These are phyloP conservation scores for Serranus cabrilla DNA, from an alignment of 2,797 vertebrate species.

Conservation along the genomic window DNA sequence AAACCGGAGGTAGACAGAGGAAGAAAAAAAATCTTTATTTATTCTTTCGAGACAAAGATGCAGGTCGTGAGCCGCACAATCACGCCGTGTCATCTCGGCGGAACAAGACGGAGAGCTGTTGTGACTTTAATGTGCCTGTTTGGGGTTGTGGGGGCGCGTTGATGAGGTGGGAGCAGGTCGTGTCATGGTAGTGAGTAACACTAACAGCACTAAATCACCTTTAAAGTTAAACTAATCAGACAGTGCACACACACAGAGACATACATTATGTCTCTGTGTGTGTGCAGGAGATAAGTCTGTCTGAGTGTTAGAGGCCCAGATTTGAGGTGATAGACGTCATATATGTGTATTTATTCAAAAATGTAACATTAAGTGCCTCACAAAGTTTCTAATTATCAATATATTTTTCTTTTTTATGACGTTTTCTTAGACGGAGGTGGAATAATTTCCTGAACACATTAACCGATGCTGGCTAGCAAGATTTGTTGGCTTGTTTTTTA, in stretches of 20 bases:
- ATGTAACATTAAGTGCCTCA: conserved; percentile 12
- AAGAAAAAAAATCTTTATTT: conserved; percentile 55
- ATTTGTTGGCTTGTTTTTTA: too few relatives aligned
- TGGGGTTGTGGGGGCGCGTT: conserved; percentile 58
- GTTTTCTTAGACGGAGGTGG: too few relatives aligned
- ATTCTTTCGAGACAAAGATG: conserved; percentile 52
- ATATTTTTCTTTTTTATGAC: too few relatives aligned
- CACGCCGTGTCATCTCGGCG: conserved; percentile 22
- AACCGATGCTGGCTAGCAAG: too few relatives aligned
- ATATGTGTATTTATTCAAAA: conserved; percentile 11
- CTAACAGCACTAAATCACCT: conserved; percentile 80
- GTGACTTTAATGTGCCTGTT: conserved; percentile 74
- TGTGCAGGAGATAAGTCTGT: conserved; percentile 59
- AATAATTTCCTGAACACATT: too few relatives aligned
- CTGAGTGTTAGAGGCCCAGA: conserved; percentile 26
- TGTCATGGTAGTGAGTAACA: conserved; percentile 73
- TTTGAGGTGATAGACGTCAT: conserved; percentile 9
- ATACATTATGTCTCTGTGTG: conserved; percentile 48
- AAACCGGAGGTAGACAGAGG: conserved; percentile 26
- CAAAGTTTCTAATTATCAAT: conserved; percentile 14
- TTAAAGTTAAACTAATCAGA: conserved; percentile 75
- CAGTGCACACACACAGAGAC: conserved; percentile 51
- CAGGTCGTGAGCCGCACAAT: conserved; percentile 18
- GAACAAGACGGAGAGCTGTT: conserved; percentile 64
- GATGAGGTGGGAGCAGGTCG: conserved; percentile 72